phyloP scores from a whole-genome alignment of 2,888 invertebrate genomes.

The Platycheirus rosarum region DNA sequence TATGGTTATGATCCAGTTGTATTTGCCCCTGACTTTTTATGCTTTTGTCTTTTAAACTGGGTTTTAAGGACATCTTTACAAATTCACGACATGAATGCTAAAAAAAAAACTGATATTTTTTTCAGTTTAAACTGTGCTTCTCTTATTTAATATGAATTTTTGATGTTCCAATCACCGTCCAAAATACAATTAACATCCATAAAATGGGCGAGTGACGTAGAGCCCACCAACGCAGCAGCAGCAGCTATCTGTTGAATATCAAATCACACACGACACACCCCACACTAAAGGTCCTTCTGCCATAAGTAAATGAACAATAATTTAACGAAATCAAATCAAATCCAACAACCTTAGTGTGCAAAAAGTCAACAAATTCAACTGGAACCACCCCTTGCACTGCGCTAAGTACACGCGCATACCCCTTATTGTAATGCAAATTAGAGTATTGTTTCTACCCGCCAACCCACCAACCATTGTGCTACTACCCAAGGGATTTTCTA shows the following conservation, averaged over 20 bases:
- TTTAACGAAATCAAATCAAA: slow-evolving; percentile 37
- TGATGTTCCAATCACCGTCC: too few relatives aligned
- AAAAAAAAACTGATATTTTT: too few relatives aligned
- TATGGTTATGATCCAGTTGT: too few relatives aligned
- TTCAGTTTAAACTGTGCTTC: too few relatives aligned
- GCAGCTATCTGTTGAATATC: slow-evolving; percentile 52
- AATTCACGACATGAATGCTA: too few relatives aligned
- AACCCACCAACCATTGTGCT: slow-evolving; percentile 24
- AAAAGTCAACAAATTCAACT: slow-evolving; percentile 39
- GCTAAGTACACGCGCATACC: slow-evolving; percentile 3
- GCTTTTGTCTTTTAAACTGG: too few relatives aligned
- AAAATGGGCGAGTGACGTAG: too few relatives aligned
- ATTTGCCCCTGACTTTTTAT: too few relatives aligned
- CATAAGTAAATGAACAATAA: slow-evolving; percentile 1
- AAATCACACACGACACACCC: slow-evolving; percentile 1
- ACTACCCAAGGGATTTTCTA: slow-evolving; percentile 45
- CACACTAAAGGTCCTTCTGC: background rate
- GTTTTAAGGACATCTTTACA: too few relatives aligned
- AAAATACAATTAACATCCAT: too few relatives aligned
- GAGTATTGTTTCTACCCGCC: slow-evolving; percentile 60
- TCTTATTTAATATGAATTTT: too few relatives aligned
- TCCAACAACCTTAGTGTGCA: slow-evolving; percentile 15
- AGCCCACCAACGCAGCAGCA: background rate
- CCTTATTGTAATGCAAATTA: slow-evolving; percentile 65
- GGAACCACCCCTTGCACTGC: slow-evolving; percentile 4